Base-by-base conservation (phyloP, 2,888 invertebrate genomes). In the Augiades crinisus region DNA sequence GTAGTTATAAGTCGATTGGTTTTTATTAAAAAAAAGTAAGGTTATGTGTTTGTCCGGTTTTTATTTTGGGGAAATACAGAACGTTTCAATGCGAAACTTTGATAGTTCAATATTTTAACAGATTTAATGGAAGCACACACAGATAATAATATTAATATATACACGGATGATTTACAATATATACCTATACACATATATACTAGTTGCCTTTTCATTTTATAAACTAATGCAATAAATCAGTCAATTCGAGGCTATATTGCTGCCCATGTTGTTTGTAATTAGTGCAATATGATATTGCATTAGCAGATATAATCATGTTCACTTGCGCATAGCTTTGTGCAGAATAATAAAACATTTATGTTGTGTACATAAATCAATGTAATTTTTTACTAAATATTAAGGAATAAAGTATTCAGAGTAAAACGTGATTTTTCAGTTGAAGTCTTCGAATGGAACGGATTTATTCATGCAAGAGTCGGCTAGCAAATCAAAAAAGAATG, bases 321-420 rank as follows among this genome's bases (percentile, higher is more conserved):
- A 50, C 72, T 71, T 75, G 73, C 75, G 69, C 78, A 74, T 72
- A 63, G 70, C 76, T 78, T 73, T 70, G 72, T 68, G 74, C 77
- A 58, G 61, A 60, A 60, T 62, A 63, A 62, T 60, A 73, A 70
- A 65, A 66, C 63, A 65, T 69, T 65, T 66, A 64, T 70, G 70
- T 79, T n/a, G 73, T 84, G 82, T 85, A 83, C 72, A 83, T 86
- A 81, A 74, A 78, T 84, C 74, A 74, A 75, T 83, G 81, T 85
- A 80, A 85, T 82, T 86, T 86, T 85, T 82, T 83, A 86, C 81
- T 85, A 83, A 83, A 85, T 82, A 80, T 73, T 63, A 69, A 63
- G 76, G 78, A 86, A 85, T 84, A 82, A 85, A 86, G 75, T 84
- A 84, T 79, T 85, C 73, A 73, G 64, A 80, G 76, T 70, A 68